Conservation (phyloP, 2,113 vertebrate genomes). For the Melanostigma gelatinosum region DNA sequence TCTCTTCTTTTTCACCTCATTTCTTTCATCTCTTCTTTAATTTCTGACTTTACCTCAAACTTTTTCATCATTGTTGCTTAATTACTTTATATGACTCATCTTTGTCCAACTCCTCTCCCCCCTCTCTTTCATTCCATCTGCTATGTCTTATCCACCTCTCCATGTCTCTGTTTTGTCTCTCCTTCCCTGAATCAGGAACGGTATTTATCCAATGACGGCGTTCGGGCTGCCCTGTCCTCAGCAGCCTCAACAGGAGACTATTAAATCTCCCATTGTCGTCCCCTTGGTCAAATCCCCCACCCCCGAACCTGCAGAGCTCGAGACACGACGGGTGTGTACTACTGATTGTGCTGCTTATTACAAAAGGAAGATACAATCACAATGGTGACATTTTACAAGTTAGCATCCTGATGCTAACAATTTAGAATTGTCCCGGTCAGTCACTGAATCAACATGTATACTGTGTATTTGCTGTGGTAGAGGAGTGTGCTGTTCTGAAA, state of each 20-base stretch:
- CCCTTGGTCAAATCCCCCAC: conserved; percentile 94
- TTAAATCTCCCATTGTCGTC: conserved; percentile 90
- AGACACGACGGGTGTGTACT: conserved; percentile 90
- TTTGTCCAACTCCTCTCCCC: not conserved
- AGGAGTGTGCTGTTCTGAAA: not conserved
- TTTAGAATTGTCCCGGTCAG: not conserved
- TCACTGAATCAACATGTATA: not conserved
- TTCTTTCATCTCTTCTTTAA: not conserved
- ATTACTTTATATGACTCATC: not conserved
- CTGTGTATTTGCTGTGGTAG: not conserved
- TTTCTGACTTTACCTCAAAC: not conserved
- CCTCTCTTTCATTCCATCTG: not conserved
- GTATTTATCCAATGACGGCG: conserved; percentile 95
- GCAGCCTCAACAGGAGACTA: conserved; percentile 90
- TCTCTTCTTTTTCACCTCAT: not conserved
- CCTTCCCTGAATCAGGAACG: conserved; percentile 86
- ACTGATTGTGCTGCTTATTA: not conserved
- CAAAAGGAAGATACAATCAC: not conserved
- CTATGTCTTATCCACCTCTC: not conserved
- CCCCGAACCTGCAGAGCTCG: conserved; percentile 95
- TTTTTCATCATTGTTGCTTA: not conserved
- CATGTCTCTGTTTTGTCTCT: not conserved
- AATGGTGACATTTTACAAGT: conserved; percentile 5
- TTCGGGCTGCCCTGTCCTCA: conserved; percentile 92
- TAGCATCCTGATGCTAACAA: not conserved